Evolutionary conservation across 2,888 invertebrate genomes (phyloP).

Genomic region (Drosophila histrio): DNA sequence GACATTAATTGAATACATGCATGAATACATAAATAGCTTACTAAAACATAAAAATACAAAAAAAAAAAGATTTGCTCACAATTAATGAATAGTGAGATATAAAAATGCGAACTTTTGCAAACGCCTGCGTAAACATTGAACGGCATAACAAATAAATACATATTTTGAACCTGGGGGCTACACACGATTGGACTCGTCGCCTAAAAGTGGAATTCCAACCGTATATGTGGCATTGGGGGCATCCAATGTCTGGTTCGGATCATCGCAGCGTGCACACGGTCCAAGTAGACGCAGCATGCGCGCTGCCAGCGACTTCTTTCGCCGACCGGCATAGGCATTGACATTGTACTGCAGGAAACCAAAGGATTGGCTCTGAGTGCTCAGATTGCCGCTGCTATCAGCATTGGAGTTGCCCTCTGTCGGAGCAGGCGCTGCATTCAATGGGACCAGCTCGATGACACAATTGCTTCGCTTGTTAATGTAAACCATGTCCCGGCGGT

Average conservation of each 20-base stretch:
- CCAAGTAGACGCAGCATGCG: constrained; percentile 77
- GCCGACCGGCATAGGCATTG: constrained; percentile 9
- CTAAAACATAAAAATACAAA: constrained; percentile 38
- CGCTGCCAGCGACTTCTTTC: constrained; percentile 56
- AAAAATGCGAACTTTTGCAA: constrained; percentile 7
- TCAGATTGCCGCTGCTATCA: not conserved
- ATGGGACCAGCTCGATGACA: constrained; percentile 40
- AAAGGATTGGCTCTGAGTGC: constrained; percentile 6
- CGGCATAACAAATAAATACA: constrained; percentile 6
- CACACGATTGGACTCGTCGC: constrained; percentile 32
- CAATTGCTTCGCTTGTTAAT: constrained; percentile 51
- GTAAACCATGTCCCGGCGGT: constrained; percentile 34
- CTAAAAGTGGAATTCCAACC: constrained; percentile 69
- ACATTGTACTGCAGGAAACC: not conserved
- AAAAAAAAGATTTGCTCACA: not conserved
- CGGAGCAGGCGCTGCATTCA: not conserved
- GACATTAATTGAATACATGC: constrained; percentile 13
- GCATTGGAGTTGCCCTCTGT: not conserved
- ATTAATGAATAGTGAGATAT: not conserved
- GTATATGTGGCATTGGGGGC: constrained; percentile 64
- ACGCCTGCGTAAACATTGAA: constrained; percentile 28
- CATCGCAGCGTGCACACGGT: constrained; percentile 75
- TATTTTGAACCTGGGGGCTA: not conserved
- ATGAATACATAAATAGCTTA: constrained; percentile 16
- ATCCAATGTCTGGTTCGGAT: constrained; percentile 57